A percentile compares a stretch with the other conserved stretches of the same genome.
These are phyloP conservation scores for Dicranocentrus wangi DNA, from an alignment of 2,888 invertebrate genomes.

Conservation along the genomic window DNA sequence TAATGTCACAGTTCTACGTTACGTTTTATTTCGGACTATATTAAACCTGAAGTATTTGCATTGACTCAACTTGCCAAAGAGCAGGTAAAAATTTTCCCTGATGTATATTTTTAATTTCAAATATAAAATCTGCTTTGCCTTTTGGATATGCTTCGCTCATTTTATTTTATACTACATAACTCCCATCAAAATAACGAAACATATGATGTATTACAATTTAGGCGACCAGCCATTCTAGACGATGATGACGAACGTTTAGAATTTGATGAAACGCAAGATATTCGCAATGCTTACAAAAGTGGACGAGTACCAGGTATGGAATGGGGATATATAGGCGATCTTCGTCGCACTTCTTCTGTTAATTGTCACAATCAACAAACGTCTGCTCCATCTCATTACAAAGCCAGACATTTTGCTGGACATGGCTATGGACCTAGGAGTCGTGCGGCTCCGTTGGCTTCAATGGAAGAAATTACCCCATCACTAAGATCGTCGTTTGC, in stretches of 20 bases:
- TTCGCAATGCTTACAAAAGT: constrained; percentile 54
- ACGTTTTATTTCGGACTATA: constrained; percentile 1
- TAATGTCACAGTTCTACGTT: constrained; percentile 12
- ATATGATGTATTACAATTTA: not conserved
- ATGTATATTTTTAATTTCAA: not conserved
- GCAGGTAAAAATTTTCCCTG: not conserved
- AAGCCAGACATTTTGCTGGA: constrained; percentile 65
- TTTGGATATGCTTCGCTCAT: not conserved
- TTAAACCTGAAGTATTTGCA: constrained; percentile 14
- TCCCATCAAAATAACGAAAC: too few relatives aligned
- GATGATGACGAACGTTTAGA: constrained; percentile 57
- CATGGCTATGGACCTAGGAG: constrained; percentile 62
- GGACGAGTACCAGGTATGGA: constrained; percentile 50
- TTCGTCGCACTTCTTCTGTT: constrained; percentile 46
- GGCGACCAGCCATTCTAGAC: constrained; percentile 37
- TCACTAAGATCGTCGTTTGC: constrained; percentile 74
- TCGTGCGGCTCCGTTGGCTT: constrained; percentile 73
- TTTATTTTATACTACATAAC: constrained; percentile 1
- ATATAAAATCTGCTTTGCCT: too few relatives aligned
- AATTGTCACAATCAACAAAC: constrained; percentile 10
- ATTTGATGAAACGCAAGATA: constrained; percentile 55
- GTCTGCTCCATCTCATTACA: constrained; percentile 57
- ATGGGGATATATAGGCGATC: constrained; percentile 51
- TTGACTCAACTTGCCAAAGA: constrained; percentile 7
- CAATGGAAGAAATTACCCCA: constrained; percentile 74